Evolutionary conservation across 2,113 vertebrate species (phyloP).

Genomic region (Phalacrocorax carbo): DNA sequence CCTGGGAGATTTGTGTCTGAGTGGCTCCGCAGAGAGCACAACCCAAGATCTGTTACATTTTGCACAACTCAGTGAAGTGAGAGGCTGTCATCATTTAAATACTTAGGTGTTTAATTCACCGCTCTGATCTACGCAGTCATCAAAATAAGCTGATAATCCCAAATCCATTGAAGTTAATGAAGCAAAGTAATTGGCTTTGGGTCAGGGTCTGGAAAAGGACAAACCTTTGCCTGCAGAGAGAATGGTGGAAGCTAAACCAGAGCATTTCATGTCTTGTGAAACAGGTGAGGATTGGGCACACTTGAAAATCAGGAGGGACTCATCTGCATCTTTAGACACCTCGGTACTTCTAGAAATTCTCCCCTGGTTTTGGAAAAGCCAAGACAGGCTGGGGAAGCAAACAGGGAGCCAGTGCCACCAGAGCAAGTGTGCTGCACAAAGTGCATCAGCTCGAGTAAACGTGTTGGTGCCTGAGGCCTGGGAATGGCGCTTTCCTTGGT

Average conservation of each 20-base stretch:
- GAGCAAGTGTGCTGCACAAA: accelerated
- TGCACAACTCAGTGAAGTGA: accelerated
- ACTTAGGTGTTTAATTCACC: neutral
- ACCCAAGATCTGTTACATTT: accelerated
- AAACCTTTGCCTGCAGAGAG: neutral
- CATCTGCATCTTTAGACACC: accelerated
- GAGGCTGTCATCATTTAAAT: neutral
- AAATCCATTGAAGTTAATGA: neutral
- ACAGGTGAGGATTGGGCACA: accelerated
- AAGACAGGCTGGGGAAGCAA: neutral
- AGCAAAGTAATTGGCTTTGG: neutral
- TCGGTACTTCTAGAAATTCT: neutral
- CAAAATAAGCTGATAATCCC: neutral
- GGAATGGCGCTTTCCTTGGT: accelerated
- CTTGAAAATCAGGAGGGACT: accelerated
- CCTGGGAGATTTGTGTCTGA: neutral
- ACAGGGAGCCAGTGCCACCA: accelerated
- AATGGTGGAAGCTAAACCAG: neutral
- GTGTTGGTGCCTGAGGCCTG: accelerated
- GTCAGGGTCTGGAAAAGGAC: neutral
- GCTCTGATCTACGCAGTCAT: neutral
- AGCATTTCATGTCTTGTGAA: accelerated
- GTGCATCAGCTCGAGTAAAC: accelerated
- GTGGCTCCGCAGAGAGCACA: neutral
- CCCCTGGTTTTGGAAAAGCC: neutral